These are phyloP conservation scores for Macrobrachium rosenbergii DNA, from an alignment of 1,140 invertebrate species.

Conservation along the genomic window DNA sequence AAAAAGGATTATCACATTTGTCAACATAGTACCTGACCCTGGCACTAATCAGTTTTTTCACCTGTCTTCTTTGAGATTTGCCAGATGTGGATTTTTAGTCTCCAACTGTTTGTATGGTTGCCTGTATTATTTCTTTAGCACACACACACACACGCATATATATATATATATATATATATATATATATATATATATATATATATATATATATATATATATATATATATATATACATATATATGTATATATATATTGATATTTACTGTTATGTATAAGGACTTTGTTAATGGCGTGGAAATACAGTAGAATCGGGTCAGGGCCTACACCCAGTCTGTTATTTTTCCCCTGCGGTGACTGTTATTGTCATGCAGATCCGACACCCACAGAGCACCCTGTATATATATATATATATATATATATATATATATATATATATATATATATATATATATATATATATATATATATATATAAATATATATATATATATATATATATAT, in stretches of 20 bases:
- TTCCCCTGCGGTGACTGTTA: neutral
- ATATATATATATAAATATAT: slow-evolving; percentile 7
- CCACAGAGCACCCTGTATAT: no score
- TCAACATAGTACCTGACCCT: no score
- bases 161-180: neutral
- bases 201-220: neutral
- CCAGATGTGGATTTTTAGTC: no score
- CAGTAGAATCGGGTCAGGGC: no score
- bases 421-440: slow-evolving; percentile 22
- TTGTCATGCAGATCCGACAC: neutral
- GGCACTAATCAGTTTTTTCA: no score
- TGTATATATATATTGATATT: neutral
- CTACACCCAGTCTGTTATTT: neutral
- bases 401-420: slow-evolving; percentile 2
- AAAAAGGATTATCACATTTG: no score
- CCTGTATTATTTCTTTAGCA: no score
- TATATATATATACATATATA: slow-evolving; percentile 6
- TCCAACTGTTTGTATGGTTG: no score
- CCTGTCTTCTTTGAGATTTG: no score
- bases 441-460: slow-evolving; percentile 19
- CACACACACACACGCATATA: no score
- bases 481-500: slow-evolving; percentile 22
- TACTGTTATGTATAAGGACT: neutral
- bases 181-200: slow-evolving; percentile 1
- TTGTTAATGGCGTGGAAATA: no score